These are phyloP conservation scores for Pteronotus mesoamericanus DNA, from an alignment of 2,797 vertebrate species.

Conservation along the genomic window DNA sequence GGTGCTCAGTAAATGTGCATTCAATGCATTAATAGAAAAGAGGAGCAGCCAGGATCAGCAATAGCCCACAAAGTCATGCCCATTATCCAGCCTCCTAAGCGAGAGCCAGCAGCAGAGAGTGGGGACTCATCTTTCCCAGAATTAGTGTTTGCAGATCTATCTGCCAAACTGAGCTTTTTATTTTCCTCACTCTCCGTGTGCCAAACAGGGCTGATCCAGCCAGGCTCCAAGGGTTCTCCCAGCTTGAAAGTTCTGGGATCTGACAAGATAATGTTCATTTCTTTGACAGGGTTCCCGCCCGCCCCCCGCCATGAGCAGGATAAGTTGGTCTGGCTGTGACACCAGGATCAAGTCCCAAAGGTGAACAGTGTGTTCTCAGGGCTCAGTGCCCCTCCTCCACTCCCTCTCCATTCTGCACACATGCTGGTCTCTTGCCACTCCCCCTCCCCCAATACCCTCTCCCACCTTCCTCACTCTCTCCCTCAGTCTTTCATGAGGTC, in stretches of 20 bases:
- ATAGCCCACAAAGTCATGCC: fast-evolving
- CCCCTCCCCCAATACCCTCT: fast-evolving
- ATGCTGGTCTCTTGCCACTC: neutral
- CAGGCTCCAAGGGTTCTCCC: neutral
- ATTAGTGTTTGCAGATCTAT: neutral
- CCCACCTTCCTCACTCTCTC: neutral
- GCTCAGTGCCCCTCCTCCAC: neutral
- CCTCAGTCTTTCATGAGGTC: neutral
- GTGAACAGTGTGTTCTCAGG: constrained; percentile 29
- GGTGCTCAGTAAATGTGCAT: neutral
- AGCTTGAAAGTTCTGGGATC: neutral
- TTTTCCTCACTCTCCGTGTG: neutral
- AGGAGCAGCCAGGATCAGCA: neutral
- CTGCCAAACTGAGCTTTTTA: neutral
- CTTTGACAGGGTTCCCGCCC: neutral
- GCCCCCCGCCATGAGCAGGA: neutral
- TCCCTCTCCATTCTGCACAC: neutral
- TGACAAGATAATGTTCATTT: neutral
- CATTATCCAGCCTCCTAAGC: neutral
- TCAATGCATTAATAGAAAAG: neutral
- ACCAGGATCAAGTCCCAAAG: neutral
- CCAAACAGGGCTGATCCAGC: neutral
- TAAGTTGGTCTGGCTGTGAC: neutral
- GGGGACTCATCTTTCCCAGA: neutral
- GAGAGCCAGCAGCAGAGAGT: neutral